Evolutionary conservation across 2,888 invertebrate genomes (phyloP).

Genomic region (Anorthoa munda): DNA sequence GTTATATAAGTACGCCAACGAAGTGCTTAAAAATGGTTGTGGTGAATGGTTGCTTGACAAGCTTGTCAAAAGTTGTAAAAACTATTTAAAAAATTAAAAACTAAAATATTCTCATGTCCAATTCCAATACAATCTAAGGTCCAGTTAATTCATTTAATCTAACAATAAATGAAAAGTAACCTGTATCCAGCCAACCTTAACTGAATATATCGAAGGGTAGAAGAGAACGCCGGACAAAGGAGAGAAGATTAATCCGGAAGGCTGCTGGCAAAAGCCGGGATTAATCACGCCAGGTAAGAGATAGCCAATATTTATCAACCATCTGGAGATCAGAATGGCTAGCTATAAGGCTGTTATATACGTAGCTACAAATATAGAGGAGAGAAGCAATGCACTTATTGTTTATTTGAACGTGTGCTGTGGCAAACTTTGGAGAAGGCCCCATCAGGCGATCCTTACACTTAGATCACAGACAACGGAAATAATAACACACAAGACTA

Average conservation of each 20-base stretch:
- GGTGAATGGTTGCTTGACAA: no score
- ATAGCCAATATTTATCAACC: slow-evolving; percentile 57
- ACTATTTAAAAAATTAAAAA: neutral
- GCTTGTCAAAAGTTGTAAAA: no score
- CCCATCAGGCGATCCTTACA: no score
- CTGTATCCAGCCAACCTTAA: neutral
- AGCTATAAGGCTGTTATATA: neutral
- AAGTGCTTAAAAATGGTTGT: no score
- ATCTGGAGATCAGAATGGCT: slow-evolving; percentile 36
- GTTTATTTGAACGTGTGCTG: neutral
- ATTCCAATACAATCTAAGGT: neutral
- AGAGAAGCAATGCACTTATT: neutral
- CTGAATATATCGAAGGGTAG: slow-evolving; percentile 37
- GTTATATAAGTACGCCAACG: no score
- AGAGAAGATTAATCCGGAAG: slow-evolving; percentile 53
- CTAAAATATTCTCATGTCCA: neutral
- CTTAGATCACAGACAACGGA: no score
- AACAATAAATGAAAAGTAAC: slow-evolving; percentile 9
- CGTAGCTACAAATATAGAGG: neutral
- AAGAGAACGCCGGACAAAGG: slow-evolving; percentile 43
- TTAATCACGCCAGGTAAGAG: slow-evolving; percentile 63
- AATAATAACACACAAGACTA: no score
- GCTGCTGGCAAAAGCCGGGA: slow-evolving; percentile 58
- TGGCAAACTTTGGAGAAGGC: neutral
- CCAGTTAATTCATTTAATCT: neutral